Evolutionary conservation across 1,140 invertebrate species (phyloP).

Genomic region (Ectropis grisescens): DNA sequence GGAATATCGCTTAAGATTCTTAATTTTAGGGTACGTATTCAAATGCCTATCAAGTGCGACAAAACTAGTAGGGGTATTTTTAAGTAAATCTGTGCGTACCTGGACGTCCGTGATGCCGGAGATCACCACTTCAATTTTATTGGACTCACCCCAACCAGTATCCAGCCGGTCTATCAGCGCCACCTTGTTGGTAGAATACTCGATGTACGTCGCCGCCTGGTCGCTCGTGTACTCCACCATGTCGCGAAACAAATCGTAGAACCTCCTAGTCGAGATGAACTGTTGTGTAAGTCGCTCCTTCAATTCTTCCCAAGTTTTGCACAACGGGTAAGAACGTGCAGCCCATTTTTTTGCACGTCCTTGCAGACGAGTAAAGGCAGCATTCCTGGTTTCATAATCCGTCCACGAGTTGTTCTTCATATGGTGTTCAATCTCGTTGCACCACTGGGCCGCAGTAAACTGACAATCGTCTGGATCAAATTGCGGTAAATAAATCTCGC

Average conservation of each 20-base stretch:
- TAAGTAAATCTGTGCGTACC: slow-evolving; percentile 8
- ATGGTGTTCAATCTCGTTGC: too few species aligned
- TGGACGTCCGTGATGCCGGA: slow-evolving; percentile 7
- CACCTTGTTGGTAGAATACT: slow-evolving; percentile 8
- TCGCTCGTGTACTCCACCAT: slow-evolving; percentile 8
- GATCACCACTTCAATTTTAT: slow-evolving; percentile 7
- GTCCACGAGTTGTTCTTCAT: too few species aligned
- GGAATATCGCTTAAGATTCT: background rate
- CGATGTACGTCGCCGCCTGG: slow-evolving; percentile 5
- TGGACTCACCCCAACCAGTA: slow-evolving; percentile 4
- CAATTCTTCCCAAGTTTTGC: too few species aligned
- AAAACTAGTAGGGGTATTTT: slow-evolving; percentile 10
- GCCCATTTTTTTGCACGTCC: too few species aligned
- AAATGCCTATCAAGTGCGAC: slow-evolving; percentile 8
- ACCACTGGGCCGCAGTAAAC: too few species aligned
- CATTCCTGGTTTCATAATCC: too few species aligned
- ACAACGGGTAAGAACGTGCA: too few species aligned
- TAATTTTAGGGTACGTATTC: slow-evolving; percentile 4
- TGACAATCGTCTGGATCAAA: too few species aligned
- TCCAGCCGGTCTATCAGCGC: slow-evolving; percentile 8
- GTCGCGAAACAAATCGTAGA: slow-evolving; percentile 6
- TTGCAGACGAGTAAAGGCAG: too few species aligned
- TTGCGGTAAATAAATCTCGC: too few species aligned
- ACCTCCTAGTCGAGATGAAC: slow-evolving; percentile 1
- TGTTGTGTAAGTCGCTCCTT: slow-evolving; percentile 5